Percentiles rank a stretch among this genome's conserved stretches.
Evolutionary conservation across 23 tunicate species (phyloP).

Genomic region (Ascidia mentula): DNA sequence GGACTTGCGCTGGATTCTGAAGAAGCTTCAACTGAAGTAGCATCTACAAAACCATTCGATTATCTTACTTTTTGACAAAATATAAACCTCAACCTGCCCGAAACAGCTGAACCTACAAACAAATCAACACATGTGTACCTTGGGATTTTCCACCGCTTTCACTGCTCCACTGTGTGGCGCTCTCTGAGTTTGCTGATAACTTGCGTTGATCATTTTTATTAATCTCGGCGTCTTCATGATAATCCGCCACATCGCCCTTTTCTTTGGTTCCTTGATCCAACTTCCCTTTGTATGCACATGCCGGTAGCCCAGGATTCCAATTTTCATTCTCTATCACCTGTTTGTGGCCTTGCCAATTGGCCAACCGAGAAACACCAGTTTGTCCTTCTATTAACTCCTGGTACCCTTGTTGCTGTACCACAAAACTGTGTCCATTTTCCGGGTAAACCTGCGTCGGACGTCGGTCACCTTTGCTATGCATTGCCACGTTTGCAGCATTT

Average conservation of each 20-base stretch:
- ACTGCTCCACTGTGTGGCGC: not conserved
- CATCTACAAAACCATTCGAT: not conserved
- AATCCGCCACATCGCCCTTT: not conserved
- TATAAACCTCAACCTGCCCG: too few species aligned
- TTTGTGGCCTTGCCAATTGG: not conserved
- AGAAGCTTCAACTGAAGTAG: not conserved
- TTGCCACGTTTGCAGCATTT: not conserved
- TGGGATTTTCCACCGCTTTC: not conserved
- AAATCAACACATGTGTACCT: not conserved
- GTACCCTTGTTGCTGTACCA: not conserved
- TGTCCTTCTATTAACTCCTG: not conserved
- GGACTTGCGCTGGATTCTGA: not conserved
- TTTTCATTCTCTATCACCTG: not conserved
- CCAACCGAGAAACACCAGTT: not conserved
- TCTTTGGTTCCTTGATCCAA: not conserved
- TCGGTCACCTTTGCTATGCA: conserved; percentile 2
- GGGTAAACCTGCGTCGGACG: conserved; percentile 7
- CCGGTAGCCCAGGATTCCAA: conserved; percentile 53
- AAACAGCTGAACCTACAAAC: too few species aligned
- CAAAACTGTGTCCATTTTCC: not conserved
- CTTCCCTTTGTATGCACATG: conserved; percentile 29
- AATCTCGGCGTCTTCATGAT: not conserved
- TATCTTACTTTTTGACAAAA: too few species aligned
- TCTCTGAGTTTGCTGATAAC: not conserved
- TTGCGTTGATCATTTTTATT: not conserved